Evolutionary conservation across 2,113 vertebrate species (phyloP), one percentile per base, ranked within the genome.

Genomic region (Caranx ignobilis): DNA sequence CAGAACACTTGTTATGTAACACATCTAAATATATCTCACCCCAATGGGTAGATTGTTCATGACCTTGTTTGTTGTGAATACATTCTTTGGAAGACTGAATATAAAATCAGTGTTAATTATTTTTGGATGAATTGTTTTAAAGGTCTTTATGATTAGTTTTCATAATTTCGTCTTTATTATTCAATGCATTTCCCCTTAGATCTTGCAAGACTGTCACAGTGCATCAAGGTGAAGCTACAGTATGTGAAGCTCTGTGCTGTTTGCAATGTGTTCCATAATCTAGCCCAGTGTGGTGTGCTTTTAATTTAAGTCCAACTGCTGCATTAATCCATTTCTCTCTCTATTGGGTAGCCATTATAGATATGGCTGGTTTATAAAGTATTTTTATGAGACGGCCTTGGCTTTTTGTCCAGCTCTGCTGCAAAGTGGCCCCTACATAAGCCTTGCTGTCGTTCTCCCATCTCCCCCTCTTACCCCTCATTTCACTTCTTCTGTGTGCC

Each of bases 401-500:
- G 81, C 81, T 86, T 89, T 84, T 77, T 71, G 73, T 83, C 80
- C 79, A 32, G 72, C 77, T 83, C 61, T 71, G 31, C 60, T 64
- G 77, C 41, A 72, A 84, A 89, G 85, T 83, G 83, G 65, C 73
- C 87, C 73, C 66, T 66, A 43, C 71, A 68, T 85, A 87, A 83
- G 77, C 71, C 45, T 73, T 12, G 70, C 81, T 79, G 85, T 84
- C 72, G 59, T 75, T 72, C 75, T 81, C 65, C 64, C 48, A n/a
- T 89, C 85, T 70, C 81, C 85, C 79, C 63, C 69, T 77, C 87
- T 88, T 88, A 90, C 87, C 91, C 89, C 88, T 92, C 88, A 91
- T 94, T 94, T 93, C 82, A 89, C 91, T 88, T 91, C 81, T 87
- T 93, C 89, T 89, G 77, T 88, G 88, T 85, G 90, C 86, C 88